Evolutionary conservation across 1,140 invertebrate species (phyloP).

Genomic region (Probaryconus sp.): DNA sequence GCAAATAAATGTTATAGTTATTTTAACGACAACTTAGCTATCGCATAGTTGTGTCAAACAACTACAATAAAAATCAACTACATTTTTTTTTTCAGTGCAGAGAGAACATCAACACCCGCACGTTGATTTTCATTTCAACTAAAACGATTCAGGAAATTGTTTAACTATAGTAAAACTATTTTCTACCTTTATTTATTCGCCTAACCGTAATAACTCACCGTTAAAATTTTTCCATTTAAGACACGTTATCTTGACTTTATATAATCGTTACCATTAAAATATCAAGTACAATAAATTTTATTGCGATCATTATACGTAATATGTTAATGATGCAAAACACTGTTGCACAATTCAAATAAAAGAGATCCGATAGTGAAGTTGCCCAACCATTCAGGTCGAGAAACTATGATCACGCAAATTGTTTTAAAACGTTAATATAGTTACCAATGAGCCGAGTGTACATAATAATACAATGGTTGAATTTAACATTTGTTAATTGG

Average conservation of each 20-base stretch:
- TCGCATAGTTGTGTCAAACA: no score
- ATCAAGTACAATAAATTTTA: slow-evolving; percentile 38
- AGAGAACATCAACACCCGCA: slow-evolving; percentile 2
- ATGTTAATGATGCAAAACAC: slow-evolving; percentile 37
- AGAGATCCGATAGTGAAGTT: slow-evolving; percentile 3
- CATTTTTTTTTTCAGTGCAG: no score
- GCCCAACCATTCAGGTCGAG: slow-evolving; percentile 1
- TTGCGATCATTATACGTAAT: slow-evolving; percentile 45
- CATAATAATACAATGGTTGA: neutral
- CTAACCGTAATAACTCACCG: slow-evolving; percentile 20
- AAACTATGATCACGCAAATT: neutral
- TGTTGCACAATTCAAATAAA: slow-evolving; percentile 26
- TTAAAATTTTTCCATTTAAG: slow-evolving; percentile 35
- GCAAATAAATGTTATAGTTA: no score
- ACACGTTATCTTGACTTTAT: slow-evolving; percentile 28
- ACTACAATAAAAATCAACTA: no score
- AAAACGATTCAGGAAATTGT: slow-evolving; percentile 19
- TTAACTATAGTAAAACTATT: slow-evolving; percentile 40
- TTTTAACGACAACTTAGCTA: no score
- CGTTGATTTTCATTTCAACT: no score
- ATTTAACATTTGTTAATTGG: slow-evolving; percentile 28
- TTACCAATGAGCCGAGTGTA: no score
- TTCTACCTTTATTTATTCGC: slow-evolving; percentile 1
- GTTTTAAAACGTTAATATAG: neutral
- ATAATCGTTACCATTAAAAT: slow-evolving; percentile 48